A percentile compares a stretch with the other conserved stretches of the same genome.
These are phyloP conservation scores for Chrysoperla carnea DNA, from an alignment of 1,140 invertebrate species.

Conservation along the genomic window DNA sequence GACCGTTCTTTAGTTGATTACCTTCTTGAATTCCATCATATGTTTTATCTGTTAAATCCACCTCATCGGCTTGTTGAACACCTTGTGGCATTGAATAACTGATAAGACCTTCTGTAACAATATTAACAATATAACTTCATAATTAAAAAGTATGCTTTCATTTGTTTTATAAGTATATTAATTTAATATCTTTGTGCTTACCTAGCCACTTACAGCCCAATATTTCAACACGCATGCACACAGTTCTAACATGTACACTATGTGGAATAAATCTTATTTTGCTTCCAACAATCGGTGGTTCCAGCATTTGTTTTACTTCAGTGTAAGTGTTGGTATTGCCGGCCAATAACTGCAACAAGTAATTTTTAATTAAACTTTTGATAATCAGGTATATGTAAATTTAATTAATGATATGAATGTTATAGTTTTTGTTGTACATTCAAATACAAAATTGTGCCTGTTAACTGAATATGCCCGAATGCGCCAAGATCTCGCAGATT, in stretches of 20 bases:
- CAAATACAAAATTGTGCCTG: too few species aligned
- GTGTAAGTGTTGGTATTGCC: conserved; percentile 73
- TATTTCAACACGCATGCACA: conserved; percentile 74
- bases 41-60: conserved; percentile 57
- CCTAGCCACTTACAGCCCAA: conserved; percentile 60
- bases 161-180: background rate
- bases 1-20: conserved; percentile 50
- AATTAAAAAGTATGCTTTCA: background rate
- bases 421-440: too few species aligned
- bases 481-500: too few species aligned
- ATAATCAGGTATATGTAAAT: too few species aligned
- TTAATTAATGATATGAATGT: too few species aligned
- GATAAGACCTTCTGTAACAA: conserved; percentile 52
- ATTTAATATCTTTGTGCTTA: conserved; percentile 14
- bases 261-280: conserved; percentile 68
- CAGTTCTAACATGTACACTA: conserved; percentile 62
- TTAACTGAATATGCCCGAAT: too few species aligned
- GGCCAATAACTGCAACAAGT: conserved; percentile 44
- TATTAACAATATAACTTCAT: background rate
- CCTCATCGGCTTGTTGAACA: conserved; percentile 45
- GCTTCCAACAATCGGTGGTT: conserved; percentile 60
- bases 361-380: conserved; percentile 4
- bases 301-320: conserved; percentile 53
- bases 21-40: conserved; percentile 61
- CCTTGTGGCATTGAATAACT: conserved; percentile 70